Evolutionary conservation across 2,797 vertebrate species (phyloP), one percentile per base, ranked within the genome.

Genomic region (Cuniculus paca): DNA sequence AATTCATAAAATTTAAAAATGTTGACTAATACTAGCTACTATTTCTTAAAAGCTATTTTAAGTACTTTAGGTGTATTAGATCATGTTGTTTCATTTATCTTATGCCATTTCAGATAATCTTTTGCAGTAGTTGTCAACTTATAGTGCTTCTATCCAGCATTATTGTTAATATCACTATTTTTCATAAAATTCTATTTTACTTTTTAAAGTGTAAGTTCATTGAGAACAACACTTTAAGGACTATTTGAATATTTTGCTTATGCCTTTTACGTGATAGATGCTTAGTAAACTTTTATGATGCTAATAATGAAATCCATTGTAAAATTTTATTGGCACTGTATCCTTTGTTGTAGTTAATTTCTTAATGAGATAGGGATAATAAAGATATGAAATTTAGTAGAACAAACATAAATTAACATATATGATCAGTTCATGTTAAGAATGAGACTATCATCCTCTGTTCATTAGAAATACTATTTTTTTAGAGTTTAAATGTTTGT

Each of bases 401-500:
- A 90, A 97, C 34, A 61, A 63, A 39, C 92, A 63, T 2, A 90
- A 97, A 82, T 95, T 93, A 95, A 6, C 65, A 45, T 42, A 4
- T 81, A 42, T 78, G 26, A 58, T 17, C 72, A 82, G 20, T 54
- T 90, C 92, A n/a, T 0, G 2, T 94, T 97, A 77, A 90, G 88
- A 95, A 56, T 85, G 54, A 97, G 50, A 65, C 60, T 95, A 70
- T 91, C 95, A 88, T 70, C 36, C 10, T 22, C 36, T 82, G 26
- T 70, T 79, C 80, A 87, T 95, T 96, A 95, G 78, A 95, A 90
- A 89, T 79, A 93, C 39, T 75, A 12, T 75, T 45, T 75, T 65
- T 75, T 42, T 74, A 74, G 96, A 97, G 82, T 93, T 96, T 94
- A 97, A 97, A 97, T 97, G 94, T 75, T 97, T 24, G 84, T 97